phyloP scores from a whole-genome alignment of 1,140 invertebrate species.

The Brachionus plicatilis region DNA sequence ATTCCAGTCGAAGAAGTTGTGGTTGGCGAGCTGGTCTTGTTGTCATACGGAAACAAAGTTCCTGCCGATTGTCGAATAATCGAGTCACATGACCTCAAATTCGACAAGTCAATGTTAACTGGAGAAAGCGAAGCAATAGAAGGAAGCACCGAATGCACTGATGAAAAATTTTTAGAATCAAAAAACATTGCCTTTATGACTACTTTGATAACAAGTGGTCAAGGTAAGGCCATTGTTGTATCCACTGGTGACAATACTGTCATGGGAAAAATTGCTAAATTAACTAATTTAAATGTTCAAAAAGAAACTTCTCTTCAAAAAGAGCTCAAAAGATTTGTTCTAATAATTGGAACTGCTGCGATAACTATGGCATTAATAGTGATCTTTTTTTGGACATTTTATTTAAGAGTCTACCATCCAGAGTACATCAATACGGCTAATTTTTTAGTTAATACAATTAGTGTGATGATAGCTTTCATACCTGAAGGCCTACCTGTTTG shows the following conservation, averaged over 20 bases:
- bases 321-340: not conserved
- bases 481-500: constrained; percentile 12
- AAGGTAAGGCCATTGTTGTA: constrained; percentile 39
- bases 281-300: not conserved
- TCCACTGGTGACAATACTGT: constrained; percentile 3
- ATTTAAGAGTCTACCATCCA: not conserved
- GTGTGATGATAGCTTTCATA: constrained; percentile 28
- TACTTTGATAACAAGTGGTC: not conserved
- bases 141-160: not conserved
- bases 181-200: constrained; percentile 13
- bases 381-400: not conserved
- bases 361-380: constrained; percentile 15
- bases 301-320: not conserved
- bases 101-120: constrained; percentile 16
- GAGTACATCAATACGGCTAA: not conserved
- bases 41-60: constrained; percentile 91
- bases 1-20: constrained; percentile 86
- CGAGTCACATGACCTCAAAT: constrained; percentile 63
- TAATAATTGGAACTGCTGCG: not conserved
- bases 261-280: not conserved
- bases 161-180: not conserved
- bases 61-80: constrained; percentile 86
- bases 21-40: constrained; percentile 86
- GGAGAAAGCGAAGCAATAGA: constrained; percentile 25
- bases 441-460: constrained; percentile 22